Base-by-base conservation (phyloP, 2,888 invertebrate species). In the Erebia palarica region DNA sequence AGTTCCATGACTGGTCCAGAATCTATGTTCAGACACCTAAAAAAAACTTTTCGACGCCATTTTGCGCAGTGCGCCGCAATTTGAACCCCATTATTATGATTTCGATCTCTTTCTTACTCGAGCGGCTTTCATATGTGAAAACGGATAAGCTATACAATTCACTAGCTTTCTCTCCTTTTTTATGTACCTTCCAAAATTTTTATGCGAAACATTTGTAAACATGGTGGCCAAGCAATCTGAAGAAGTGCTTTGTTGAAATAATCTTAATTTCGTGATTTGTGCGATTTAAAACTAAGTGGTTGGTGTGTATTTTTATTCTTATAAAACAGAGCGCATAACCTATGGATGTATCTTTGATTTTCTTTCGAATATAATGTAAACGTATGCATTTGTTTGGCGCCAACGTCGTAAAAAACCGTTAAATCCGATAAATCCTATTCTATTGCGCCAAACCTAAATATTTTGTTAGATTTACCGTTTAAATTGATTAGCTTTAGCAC, bases 321-420 rank as follows among this genome's bases (percentile, higher is more conserved):
- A 53, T 16, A 69, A 49, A 68, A 61, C 60, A 60, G 16, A 53
- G 14, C 65, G 70, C 75, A 72, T 78, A 76, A 74, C 73, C 77
- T 74, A 65, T 69, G 71, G 74, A 75, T 74, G 47, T 75, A 67
- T 63, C 73, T 71, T 73, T 75, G 73, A 77, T 72, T 69, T 70
- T 71, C 71, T 73, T 49, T 49, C 49, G 21, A 63, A 49, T 75
- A 70, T 73, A 79, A 83, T 87, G 91, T 85, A 89, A 92, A 92
- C 93, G 93, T 92, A 92, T 89, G 90, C 92, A 91, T 84, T 83
- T 92, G 90, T 91, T 93, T 93, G 91, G 93, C 93, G 93, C 93
- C 93, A 93, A 93, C 87, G 90, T 83, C 83, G 82, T 82, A 78
- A 86, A 87, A 90, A 87, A 91, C 93, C 93, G 92, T 93, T 93